Evolutionary conservation across 2,888 invertebrate species (phyloP).

Genomic region (Yponomeuta cagnagella): DNA sequence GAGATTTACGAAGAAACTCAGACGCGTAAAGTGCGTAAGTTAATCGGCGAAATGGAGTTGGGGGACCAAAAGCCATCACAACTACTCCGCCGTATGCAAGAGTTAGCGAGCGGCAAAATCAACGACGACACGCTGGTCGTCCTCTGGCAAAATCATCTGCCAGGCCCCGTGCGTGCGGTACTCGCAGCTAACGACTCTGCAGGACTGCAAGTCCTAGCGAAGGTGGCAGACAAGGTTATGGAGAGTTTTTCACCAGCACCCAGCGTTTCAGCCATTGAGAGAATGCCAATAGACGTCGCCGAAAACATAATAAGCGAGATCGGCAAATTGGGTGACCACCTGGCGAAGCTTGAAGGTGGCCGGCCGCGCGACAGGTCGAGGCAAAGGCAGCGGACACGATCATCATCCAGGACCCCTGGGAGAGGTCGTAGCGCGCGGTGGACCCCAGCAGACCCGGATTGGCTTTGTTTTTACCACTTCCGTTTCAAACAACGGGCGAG

Average conservation of each 20-base stretch:
- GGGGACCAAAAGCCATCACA: slow-evolving; percentile 15
- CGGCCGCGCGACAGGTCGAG: neutral
- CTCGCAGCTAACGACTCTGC: neutral
- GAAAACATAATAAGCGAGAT: neutral
- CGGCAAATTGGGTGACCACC: neutral
- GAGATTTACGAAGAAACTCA: too few relatives aligned
- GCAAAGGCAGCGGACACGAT: neutral
- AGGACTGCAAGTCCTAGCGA: neutral
- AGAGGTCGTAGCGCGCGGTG: too few relatives aligned
- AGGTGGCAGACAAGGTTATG: slow-evolving; percentile 9
- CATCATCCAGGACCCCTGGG: too few relatives aligned
- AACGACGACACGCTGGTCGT: slow-evolving; percentile 7
- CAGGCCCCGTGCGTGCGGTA: neutral
- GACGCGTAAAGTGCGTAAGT: too few relatives aligned
- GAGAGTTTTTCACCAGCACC: too few relatives aligned
- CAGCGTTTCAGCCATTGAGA: neutral
- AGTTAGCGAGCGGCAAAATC: neutral
- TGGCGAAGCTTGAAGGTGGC: neutral
- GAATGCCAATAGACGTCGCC: neutral
- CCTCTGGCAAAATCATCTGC: slow-evolving; percentile 9
- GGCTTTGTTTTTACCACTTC: too few relatives aligned
- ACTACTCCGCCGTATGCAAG: slow-evolving; percentile 10
- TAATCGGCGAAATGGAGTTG: slow-evolving; percentile 14
- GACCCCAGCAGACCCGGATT: too few relatives aligned
- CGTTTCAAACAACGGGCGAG: too few relatives aligned